Evolutionary conservation across 2,797 vertebrate species (phyloP).

Genomic region (Takifugu rubripes): DNA sequence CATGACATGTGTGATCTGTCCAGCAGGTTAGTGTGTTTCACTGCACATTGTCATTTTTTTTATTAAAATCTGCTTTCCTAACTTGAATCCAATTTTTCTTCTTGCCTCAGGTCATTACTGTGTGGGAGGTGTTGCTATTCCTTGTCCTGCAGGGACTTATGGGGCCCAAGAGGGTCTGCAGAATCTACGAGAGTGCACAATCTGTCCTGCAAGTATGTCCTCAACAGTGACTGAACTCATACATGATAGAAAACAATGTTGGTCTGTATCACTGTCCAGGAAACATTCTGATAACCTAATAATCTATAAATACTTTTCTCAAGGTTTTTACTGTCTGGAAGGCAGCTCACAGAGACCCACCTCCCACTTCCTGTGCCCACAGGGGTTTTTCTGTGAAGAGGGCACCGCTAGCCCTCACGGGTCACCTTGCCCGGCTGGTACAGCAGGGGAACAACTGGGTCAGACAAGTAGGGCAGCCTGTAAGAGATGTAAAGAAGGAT

Average conservation of each 20-base stretch:
- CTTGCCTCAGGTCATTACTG: conserved; percentile 78
- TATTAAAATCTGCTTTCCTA: neutral
- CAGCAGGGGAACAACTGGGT: conserved; percentile 80
- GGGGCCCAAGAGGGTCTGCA: conserved; percentile 68
- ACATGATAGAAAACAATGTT: neutral
- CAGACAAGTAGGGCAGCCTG: conserved; percentile 83
- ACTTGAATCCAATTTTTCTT: conserved; percentile 11
- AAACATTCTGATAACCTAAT: conserved; percentile 4
- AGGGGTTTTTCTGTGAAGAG: conserved; percentile 83
- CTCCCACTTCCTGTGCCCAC: conserved; percentile 79
- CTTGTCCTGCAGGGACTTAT: conserved; percentile 79
- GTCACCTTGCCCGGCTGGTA: conserved; percentile 82
- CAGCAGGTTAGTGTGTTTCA: conserved; percentile 62
- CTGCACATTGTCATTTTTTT: neutral
- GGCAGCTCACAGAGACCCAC: conserved; percentile 73
- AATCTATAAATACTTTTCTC: conserved; percentile 45
- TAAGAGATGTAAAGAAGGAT: conserved; percentile 81
- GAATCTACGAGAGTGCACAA: conserved; percentile 69
- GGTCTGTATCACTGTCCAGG: neutral
- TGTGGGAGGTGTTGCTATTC: conserved; percentile 57
- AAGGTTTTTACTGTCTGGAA: conserved; percentile 85
- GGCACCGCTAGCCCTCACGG: conserved; percentile 77
- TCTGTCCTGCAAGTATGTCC: conserved; percentile 77
- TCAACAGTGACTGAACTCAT: neutral
- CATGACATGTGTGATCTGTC: conserved; percentile 65